Conservation (phyloP, 2,888 invertebrate genomes). For the Ormia ochracea region DNA sequence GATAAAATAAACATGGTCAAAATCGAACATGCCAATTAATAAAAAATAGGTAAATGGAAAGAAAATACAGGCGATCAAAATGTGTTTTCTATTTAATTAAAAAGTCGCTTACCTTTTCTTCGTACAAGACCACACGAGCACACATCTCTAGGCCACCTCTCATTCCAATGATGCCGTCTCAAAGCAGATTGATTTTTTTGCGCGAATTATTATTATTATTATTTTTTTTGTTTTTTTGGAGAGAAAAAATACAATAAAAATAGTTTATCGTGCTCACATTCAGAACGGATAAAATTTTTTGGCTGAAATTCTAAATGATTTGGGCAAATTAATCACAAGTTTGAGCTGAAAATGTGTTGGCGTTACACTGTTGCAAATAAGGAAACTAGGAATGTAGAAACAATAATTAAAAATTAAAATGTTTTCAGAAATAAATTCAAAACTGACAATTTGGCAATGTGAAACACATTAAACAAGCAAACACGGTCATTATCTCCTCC, state of each 20-base stretch:
- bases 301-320: not conserved
- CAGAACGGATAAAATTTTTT: no score
- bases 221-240: no score
- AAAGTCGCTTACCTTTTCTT: not conserved
- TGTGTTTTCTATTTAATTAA: not conserved
- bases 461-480: not conserved
- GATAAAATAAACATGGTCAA: not conserved
- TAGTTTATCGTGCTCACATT: not conserved
- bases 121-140: not conserved
- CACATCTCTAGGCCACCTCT: not conserved
- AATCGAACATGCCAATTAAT: not conserved
- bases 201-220: no score
- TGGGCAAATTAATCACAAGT: not conserved
- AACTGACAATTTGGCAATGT: constrained; percentile 1
- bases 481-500: not conserved
- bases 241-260: not conserved
- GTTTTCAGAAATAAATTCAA: constrained; percentile 5
- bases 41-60: not conserved
- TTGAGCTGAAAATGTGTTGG: not conserved
- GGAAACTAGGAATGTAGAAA: constrained; percentile 1
- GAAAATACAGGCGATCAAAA: not conserved
- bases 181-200: no score
- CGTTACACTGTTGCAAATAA: constrained; percentile 6
- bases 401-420: constrained; percentile 6
- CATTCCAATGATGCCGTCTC: not conserved